Conservation (phyloP, 1,140 invertebrate genomes). For the Ectropis grisescens region DNA sequence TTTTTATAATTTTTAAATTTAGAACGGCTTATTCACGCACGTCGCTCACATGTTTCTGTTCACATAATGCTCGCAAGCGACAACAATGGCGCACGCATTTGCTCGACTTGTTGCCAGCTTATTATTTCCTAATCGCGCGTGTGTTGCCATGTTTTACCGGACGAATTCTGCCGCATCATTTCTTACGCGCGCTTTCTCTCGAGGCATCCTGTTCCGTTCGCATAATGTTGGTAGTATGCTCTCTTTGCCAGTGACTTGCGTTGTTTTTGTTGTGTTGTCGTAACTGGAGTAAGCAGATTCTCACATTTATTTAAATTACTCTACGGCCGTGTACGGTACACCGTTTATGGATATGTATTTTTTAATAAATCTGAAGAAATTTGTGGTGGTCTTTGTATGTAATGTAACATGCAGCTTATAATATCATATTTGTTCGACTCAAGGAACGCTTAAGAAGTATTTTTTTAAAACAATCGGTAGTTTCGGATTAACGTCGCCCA, state of each 20-base stretch:
- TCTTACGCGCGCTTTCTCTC: conserved; percentile 15
- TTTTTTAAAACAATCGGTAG: no score
- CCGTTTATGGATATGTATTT: neutral
- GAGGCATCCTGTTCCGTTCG: conserved; percentile 5
- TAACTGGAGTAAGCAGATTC: neutral
- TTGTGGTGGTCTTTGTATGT: no score
- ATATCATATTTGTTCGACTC: no score
- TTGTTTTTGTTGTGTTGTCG: neutral
- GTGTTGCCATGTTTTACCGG: conserved; percentile 10
- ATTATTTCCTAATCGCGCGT: conserved; percentile 25
- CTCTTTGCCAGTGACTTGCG: neutral
- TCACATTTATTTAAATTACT: neutral
- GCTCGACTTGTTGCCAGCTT: conserved; percentile 7
- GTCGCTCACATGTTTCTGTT: conserved; percentile 1
- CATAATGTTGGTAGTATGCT: no score
- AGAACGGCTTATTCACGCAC: no score
- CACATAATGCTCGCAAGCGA: conserved; percentile 8
- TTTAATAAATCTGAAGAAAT: neutral
- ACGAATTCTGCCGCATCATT: conserved; percentile 19
- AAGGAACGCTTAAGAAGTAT: no score
- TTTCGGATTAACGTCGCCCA: no score
- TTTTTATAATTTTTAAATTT: no score
- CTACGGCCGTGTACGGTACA: neutral
- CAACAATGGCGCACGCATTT: conserved; percentile 16
- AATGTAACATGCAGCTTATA: no score